A percentile compares a stretch with the other conserved stretches of the same genome.
Evolutionary conservation across 2,888 invertebrate genomes (phyloP).

Genomic region (Drosophila nr. medialis): DNA sequence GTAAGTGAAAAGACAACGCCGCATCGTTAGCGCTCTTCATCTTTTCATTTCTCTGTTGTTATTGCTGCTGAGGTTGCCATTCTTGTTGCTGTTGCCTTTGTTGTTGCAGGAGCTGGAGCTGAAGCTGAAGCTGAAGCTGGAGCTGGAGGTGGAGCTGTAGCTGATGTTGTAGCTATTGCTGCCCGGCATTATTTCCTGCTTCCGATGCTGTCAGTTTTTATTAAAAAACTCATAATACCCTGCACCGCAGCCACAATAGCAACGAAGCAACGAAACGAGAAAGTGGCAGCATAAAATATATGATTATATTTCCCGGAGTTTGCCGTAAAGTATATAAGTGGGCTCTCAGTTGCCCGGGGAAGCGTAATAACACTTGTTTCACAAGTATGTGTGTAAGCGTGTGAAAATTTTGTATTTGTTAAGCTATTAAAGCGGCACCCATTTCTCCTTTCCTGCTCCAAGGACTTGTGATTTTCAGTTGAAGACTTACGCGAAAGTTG

Average conservation of each 20-base stretch:
- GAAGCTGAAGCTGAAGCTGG: background rate
- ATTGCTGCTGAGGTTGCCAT: constrained; percentile 1
- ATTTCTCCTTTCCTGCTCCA: background rate
- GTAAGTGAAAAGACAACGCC: constrained; percentile 7
- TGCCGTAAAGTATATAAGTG: constrained; percentile 5
- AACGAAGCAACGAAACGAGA: constrained; percentile 3
- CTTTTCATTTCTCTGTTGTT: constrained; percentile 32
- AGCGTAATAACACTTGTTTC: constrained; percentile 2
- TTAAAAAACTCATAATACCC: constrained; percentile 69
- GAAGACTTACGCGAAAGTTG: background rate
- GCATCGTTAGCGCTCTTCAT: constrained; percentile 32
- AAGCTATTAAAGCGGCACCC: constrained; percentile 1
- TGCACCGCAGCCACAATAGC: constrained; percentile 33
- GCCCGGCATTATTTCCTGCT: constrained; percentile 52
- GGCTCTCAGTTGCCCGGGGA: background rate
- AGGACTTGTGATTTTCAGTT: background rate
- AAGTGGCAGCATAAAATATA: constrained; percentile 15
- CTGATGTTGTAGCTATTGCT: background rate
- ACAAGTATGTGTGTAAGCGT: background rate
- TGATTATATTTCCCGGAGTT: constrained; percentile 4
- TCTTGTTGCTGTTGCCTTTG: background rate
- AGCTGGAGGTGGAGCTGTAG: background rate
- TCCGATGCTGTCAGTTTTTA: constrained; percentile 58
- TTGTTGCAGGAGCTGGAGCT: background rate
- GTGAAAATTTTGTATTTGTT: background rate